These are phyloP conservation scores for Drosophila kohkoa DNA, from an alignment of 1,140 invertebrate species.

Conservation along the genomic window DNA sequence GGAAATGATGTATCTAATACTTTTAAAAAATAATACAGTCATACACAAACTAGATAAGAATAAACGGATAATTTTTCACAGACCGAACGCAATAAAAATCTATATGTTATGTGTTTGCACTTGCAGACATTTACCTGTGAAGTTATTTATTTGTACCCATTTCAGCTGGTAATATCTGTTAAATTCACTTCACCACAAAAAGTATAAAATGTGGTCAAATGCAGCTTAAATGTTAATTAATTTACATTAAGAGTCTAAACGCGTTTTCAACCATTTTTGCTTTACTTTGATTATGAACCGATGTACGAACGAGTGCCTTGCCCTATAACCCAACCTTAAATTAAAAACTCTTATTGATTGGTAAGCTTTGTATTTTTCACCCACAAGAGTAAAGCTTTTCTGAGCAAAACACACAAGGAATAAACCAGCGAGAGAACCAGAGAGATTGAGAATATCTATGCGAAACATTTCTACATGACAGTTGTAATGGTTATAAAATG, in stretches of 20 bases:
- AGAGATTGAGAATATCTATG: not conserved
- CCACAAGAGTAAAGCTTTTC: slow-evolving; percentile 42
- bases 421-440: slow-evolving; percentile 8
- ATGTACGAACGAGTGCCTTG: not conserved
- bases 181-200: too few relatives aligned
- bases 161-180: too few relatives aligned
- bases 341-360: slow-evolving; percentile 64
- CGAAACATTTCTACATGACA: slow-evolving; percentile 12
- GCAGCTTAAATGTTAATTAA: not conserved
- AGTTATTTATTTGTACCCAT: too few relatives aligned
- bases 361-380: slow-evolving; percentile 41
- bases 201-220: not conserved
- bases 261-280: not conserved
- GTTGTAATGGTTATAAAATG: slow-evolving; percentile 39
- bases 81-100: too few relatives aligned
- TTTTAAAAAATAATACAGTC: too few relatives aligned
- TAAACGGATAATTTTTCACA: too few relatives aligned
- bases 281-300: slow-evolving; percentile 1
- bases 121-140: too few relatives aligned
- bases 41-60: too few relatives aligned
- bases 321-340: slow-evolving; percentile 29
- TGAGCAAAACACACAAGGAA: slow-evolving; percentile 23
- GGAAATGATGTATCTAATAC: too few relatives aligned
- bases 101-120: too few relatives aligned
- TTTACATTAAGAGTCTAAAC: not conserved